These are phyloP conservation scores for Notothenia rossii DNA, from an alignment of 2,113 vertebrate genomes.

Conservation along the genomic window DNA sequence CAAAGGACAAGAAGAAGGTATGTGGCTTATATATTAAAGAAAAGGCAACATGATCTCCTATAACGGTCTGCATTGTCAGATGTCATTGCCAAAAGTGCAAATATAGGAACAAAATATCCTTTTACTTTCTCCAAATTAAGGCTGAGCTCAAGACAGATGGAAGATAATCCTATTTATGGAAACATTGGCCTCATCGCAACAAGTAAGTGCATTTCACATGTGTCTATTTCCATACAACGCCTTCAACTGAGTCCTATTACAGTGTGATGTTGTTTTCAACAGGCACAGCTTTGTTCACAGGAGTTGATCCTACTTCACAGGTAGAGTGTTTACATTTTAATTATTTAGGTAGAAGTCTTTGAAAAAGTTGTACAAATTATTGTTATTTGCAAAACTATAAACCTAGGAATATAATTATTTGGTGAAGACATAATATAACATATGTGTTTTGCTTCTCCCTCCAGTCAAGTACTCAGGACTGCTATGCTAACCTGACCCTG, in stretches of 20 bases:
- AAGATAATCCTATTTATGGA: slow-evolving; percentile 85
- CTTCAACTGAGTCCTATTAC: slow-evolving; percentile 8
- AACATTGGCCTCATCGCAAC: slow-evolving; percentile 72
- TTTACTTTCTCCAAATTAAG: slow-evolving; percentile 47
- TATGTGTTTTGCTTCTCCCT: neutral
- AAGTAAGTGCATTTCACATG: slow-evolving; percentile 47
- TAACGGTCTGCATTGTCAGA: neutral
- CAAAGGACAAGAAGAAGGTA: slow-evolving; percentile 66
- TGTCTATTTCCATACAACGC: neutral
- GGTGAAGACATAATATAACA: neutral
- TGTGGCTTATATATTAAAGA: neutral
- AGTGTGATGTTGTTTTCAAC: slow-evolving; percentile 20
- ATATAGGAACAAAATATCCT: neutral
- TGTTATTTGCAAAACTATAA: neutral
- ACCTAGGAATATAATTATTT: neutral
- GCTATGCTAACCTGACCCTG: slow-evolving; percentile 82
- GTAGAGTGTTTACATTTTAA: slow-evolving; percentile 30
- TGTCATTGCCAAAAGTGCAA: neutral
- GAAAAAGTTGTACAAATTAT: too few species aligned
- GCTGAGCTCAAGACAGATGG: slow-evolving; percentile 71
- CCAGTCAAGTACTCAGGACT: slow-evolving; percentile 70
- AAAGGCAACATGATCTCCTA: neutral
- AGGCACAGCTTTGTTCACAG: slow-evolving; percentile 23
- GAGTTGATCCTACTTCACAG: slow-evolving; percentile 44
- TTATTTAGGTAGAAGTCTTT: neutral